phyloP scores from a whole-genome alignment of 2,797 vertebrate genomes.

The Brotula barbata region DNA sequence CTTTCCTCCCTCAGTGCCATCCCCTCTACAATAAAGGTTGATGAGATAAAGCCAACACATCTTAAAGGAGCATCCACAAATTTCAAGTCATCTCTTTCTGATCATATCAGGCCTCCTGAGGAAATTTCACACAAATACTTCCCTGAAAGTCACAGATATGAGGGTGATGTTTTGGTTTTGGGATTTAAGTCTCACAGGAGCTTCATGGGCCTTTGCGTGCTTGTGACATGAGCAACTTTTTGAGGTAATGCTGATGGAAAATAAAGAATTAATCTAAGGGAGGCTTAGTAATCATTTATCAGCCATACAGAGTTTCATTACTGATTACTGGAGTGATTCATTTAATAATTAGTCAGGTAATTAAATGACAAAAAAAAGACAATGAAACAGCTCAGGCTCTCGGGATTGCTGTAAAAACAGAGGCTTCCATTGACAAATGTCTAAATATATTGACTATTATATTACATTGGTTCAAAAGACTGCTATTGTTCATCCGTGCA shows the following conservation, averaged over 20 bases:
- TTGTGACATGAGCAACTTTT: slow-evolving; percentile 24
- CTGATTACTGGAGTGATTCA: too few relatives aligned
- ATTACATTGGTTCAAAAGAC: too few relatives aligned
- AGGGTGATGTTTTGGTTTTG: slow-evolving; percentile 40
- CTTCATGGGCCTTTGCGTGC: slow-evolving; percentile 24
- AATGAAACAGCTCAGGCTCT: too few relatives aligned
- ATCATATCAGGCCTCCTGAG: slow-evolving; percentile 13
- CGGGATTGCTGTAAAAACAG: too few relatives aligned
- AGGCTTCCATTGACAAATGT: too few relatives aligned
- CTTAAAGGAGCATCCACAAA: slow-evolving; percentile 25
- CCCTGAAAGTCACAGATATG: background rate
- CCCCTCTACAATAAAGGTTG: background rate
- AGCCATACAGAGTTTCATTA: too few relatives aligned
- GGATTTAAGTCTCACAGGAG: background rate
- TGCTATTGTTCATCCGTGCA: too few relatives aligned
- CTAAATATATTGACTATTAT: too few relatives aligned
- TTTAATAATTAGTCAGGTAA: too few relatives aligned
- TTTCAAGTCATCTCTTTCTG: slow-evolving; percentile 29
- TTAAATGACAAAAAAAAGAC: too few relatives aligned
- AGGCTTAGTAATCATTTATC: background rate
- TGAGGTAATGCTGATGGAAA: slow-evolving; percentile 34
- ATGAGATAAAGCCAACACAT: slow-evolving; percentile 21
- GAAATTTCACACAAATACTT: background rate
- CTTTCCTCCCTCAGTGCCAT: slow-evolving; percentile 4
- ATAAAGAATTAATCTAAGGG: background rate